Base-by-base conservation (phyloP, 2,888 invertebrate genomes). In the Philereme vetulata region DNA sequence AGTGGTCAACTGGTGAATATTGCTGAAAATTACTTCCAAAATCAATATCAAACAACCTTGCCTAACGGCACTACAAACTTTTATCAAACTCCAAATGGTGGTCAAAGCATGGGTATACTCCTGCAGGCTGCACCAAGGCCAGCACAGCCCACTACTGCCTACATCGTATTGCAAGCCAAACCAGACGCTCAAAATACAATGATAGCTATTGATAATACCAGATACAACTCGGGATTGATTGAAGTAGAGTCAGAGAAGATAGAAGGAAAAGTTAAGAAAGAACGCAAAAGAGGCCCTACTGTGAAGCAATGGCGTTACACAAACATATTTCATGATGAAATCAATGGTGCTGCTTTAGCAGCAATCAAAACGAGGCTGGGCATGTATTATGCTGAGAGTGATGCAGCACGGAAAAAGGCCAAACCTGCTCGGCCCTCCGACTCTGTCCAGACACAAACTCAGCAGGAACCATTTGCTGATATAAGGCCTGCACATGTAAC, bases 301-400 rank as follows among this genome's bases (percentile, higher is more conserved):
- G 92, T 93, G 0, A 93, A 93, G 70, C 93, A 93, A 64, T 93
- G 93, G 93, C 82, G 93, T 64, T 93, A 93, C 67, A 92, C 92
- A 11, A 93, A 93, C 71, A 90, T 93, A 70, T 93, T 93, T 67
- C 93, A 93, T 78, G 93, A 93, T 74, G 92, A 93, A 73, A 93
- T 93, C 4, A 93, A 93, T 79, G 93, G 93, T 43, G 90, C 92
- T 43, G 92, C 92, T 40, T 75, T 93, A 43, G 88, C 90, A 43
- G 93, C 93, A 10, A 93, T 93, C n/a, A 93, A 93, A 71, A 93
- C 93, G 4, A 84, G 93, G 59, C 78, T 93, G 35, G 90, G 88
- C 4, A 91, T 92, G 90, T 93, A 93, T 65, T 92, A 92, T 77
- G 90, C 92, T 35, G 92, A 93, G 67, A 90, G 86, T 83, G 91